Base-by-base conservation (phyloP, 2,888 invertebrate genomes). In the Watsonalla binaria region DNA sequence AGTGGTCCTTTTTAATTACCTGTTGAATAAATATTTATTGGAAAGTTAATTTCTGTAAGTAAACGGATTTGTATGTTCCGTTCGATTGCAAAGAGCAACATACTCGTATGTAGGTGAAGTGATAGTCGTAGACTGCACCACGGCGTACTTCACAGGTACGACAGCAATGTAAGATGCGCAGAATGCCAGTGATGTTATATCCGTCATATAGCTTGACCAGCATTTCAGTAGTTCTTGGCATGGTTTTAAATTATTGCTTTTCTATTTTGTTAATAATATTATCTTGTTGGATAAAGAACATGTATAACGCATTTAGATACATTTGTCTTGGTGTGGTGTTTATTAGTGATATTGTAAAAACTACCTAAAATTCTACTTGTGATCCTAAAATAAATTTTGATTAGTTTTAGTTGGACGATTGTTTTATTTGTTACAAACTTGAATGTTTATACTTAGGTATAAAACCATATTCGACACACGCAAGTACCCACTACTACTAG, bases 301-400 rank as follows among this genome's bases (percentile, higher is more conserved):
- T 37, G 37, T 37, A 7, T 37, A 49, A 49, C 13, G 37, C 39
- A 49, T 49, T 49, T 49, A 13, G 11, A 15, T 37, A 37, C 14
- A 15, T 49, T 13, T 39, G 15, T 37, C 15, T 37, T 39, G 48
- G 39, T 13, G 35, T 48, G 48, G 48, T 49, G 6, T 9, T 47
- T 9, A 24, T 47, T 47, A 66, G 66, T 74, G 70, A 74, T 78
- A 75, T 69, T 80, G 70, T 80, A 61, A 72, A 72, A 68, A 60
- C 65, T 69, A 74, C 69, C 68, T 63, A 68, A 72, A 74, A 74
- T 67, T 67, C 63, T 61, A 68, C 73, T 78, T 87, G 89, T 90
- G 88, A 89, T 89, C 80, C 82, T 86, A 82, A 87, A 89, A 88
- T 87, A 90, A 89, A 88, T 73, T 76, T 80, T 74, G 80, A 82